Evolutionary conservation across 2,888 invertebrate genomes (phyloP), one percentile per base, ranked within the genome.

Genomic region (Fragum sueziense): DNA sequence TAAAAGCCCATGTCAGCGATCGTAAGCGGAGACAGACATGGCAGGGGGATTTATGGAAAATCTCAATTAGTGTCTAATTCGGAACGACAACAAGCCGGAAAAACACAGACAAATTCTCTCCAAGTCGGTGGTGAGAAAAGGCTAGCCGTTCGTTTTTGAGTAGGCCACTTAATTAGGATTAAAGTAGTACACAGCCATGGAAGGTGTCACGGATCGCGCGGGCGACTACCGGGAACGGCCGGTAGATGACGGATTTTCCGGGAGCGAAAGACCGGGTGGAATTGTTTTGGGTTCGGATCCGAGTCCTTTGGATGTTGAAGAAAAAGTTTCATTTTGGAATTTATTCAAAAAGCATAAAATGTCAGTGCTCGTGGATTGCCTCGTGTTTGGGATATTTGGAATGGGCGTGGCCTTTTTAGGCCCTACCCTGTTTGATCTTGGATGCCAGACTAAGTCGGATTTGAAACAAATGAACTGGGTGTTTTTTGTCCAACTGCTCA

Each of bases 351-450:
- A 91, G 57, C 90, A 94, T 82, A 91, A 92, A 89, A 89, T 91
- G 37, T 89, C 92, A 11, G 93, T 93, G 7, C 79, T 93, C 27
- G 92, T 93, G 9, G 93, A 94, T 87, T 94, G 94, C 80, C 81
- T 90, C 9, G 93, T 93, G 17, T 94, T 94, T 86, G 93, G 93
- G 86, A 92, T 91, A 67, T 94, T 94, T 86, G 94, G 94, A n/a
- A 93, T 94, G 91, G 94, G 94, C 75, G 94, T 94, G 41, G 94
- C 94, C 22, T 94, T 94, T 85, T 89, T 94, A 47, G 94, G 94
- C 0, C 94, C 94, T 17, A 94, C 94, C 0, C 88, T 94, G 14
- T 90, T 93, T 82, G 94, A 94, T 82, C 88, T 94, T 6, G 93
- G 93, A 11, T 94, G 94, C 80, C 92, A 93, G 82, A 94, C 93